These are phyloP conservation scores for Austrolebias charrua DNA, from an alignment of 2,797 vertebrate genomes.

Conservation along the genomic window DNA sequence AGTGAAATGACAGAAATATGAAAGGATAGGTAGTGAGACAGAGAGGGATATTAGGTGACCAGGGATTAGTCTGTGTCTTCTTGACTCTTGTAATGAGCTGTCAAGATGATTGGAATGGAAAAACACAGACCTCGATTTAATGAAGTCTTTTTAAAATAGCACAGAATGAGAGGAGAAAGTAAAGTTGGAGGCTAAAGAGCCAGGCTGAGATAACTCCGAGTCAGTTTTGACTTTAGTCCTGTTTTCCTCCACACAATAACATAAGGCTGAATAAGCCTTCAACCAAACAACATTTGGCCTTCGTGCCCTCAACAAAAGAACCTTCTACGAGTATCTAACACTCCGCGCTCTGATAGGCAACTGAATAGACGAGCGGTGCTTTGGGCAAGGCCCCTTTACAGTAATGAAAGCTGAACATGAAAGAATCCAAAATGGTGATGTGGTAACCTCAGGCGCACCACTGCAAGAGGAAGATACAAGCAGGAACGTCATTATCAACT, in stretches of 20 bases:
- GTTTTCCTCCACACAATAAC: constrained; percentile 13
- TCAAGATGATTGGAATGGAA: constrained; percentile 76
- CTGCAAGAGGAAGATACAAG: constrained; percentile 67
- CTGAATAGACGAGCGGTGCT: constrained; percentile 29
- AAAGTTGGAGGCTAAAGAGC: constrained; percentile 31
- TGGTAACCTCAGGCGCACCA: constrained; percentile 48
- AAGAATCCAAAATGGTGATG: constrained; percentile 54
- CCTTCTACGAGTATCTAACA: constrained; percentile 28
- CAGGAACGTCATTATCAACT: constrained; percentile 65
- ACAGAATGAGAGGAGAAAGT: constrained; percentile 37
- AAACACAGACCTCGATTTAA: constrained; percentile 66
- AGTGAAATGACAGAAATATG: constrained; percentile 32
- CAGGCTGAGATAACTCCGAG: constrained; percentile 39
- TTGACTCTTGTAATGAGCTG: constrained; percentile 66
- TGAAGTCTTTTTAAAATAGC: constrained; percentile 55
- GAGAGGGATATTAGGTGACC: constrained; percentile 50
- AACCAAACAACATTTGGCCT: constrained; percentile 35
- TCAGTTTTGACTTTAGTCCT: constrained; percentile 21
- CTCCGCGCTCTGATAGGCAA: constrained; percentile 36
- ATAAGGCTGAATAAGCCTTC: constrained; percentile 31
- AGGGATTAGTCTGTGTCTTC: constrained; percentile 60
- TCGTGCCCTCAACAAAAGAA: constrained; percentile 12
- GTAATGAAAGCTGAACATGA: constrained; percentile 56
- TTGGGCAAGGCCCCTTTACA: constrained; percentile 32
- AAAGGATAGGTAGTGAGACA: constrained; percentile 35